Evolutionary conservation across 2,113 vertebrate genomes (phyloP), one percentile per base, ranked within the genome.

Genomic region (Proteles cristata): DNA sequence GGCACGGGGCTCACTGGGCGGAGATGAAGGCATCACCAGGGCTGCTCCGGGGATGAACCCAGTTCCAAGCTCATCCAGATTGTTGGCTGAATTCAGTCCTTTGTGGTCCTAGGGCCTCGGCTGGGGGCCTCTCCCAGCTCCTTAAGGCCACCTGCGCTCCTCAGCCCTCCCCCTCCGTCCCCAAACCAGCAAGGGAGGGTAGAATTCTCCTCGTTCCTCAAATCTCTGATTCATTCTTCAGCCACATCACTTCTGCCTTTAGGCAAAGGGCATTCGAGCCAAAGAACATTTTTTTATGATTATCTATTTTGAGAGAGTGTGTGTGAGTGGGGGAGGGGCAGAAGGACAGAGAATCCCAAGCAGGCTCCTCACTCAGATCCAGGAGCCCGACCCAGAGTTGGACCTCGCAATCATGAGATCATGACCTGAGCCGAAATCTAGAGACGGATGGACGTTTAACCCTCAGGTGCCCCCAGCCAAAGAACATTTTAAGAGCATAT

Each of bases 401-500:
- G 23, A 15, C 39, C 12, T 43, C 39, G 28, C 11, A 12, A 74
- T 23, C 39, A 6, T 14, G 5, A 25, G 73, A 28, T 45, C 39
- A 28, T 74, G 39, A 45, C 39, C 39, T 45, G 28, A 66, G 58
- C 58, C 21, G 8, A 61, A 61, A 9, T 61, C 58, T 8, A 23
- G 21, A 61, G 58, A 23, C 21, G 8, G 58, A 61, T 61, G 58
- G 21, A 12, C 10, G 2, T 11, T 43, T 4, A 43, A 25, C 71
- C 11, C 25, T 2, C 6, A 45, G 12, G 23, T 0, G 0, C 26
- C 73, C 35, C 4, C 58, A 23, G 48, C 81, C 1, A 1, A 58
- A 77, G 45, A 77, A 77, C 8, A 1, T 90, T 76, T 88, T 66
- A 82, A 83, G 26, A 14, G 58, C 35, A 65, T 35, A 2, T n/a